Percentiles rank a stretch among this genome's conserved stretches.
Evolutionary conservation across 2,888 invertebrate genomes (phyloP).

Genomic region (Lepetodrilus schrolli): DNA sequence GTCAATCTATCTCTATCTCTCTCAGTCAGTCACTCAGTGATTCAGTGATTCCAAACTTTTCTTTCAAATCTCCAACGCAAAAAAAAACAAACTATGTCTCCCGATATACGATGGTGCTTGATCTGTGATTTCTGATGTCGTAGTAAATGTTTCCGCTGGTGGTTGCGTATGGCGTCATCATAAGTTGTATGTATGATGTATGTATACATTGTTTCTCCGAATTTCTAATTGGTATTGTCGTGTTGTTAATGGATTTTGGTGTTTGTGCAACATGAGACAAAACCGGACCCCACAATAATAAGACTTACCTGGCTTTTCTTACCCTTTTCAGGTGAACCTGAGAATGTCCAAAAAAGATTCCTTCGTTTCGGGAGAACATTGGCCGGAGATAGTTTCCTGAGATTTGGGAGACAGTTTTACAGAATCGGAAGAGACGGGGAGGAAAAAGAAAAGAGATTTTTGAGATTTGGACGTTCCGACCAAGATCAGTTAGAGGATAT

Average conservation of each 20-base stretch:
- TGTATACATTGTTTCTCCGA: not conserved
- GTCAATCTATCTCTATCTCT: not conserved
- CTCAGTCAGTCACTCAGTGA: too few relatives aligned
- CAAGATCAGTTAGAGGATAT: conserved; percentile 46
- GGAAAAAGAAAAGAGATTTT: conserved; percentile 64
- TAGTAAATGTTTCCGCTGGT: not conserved
- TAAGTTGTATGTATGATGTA: not conserved
- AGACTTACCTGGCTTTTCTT: not conserved
- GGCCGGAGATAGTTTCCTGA: conserved; percentile 56
- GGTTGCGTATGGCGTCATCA: not conserved
- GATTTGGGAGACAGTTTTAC: conserved; percentile 43
- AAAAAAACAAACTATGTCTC: too few relatives aligned
- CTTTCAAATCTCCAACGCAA: conserved; percentile 3
- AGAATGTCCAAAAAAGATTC: conserved; percentile 54
- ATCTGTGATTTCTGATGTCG: not conserved
- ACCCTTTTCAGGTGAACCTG: not conserved
- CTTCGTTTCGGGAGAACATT: conserved; percentile 57
- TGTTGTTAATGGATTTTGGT: not conserved
- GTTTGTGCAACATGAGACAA: not conserved
- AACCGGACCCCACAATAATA: too few relatives aligned
- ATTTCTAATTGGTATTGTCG: too few relatives aligned
- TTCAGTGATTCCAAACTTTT: too few relatives aligned
- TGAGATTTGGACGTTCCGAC: conserved; percentile 55
- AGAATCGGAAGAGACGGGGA: conserved; percentile 53
- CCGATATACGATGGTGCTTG: conserved; percentile 19